phyloP scores from a whole-genome alignment of 2,113 vertebrate genomes.

The Microtus pennsylvanicus region DNA sequence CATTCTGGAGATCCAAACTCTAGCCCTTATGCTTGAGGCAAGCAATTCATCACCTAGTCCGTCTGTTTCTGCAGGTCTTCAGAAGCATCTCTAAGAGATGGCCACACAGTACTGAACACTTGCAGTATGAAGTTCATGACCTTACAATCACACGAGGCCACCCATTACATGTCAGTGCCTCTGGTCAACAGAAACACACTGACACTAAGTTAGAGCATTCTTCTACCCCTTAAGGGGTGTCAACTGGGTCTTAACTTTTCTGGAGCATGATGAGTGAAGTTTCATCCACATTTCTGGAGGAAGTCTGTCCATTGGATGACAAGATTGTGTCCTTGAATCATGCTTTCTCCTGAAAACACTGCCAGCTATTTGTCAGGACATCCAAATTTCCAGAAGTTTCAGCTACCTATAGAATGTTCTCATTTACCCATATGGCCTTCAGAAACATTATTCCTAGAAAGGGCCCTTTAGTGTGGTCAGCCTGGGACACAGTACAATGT shows the following conservation, averaged over 20 bases:
- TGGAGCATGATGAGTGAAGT: background rate
- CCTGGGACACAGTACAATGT: background rate
- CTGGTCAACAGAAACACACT: background rate
- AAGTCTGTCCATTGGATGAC: background rate
- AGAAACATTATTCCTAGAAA: background rate
- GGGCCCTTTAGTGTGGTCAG: background rate
- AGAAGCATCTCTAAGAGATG: conserved; percentile 7
- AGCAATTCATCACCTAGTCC: background rate
- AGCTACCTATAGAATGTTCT: background rate
- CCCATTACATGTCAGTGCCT: background rate
- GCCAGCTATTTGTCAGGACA: background rate
- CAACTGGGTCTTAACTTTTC: background rate
- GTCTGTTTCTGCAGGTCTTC: background rate
- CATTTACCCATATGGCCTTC: background rate
- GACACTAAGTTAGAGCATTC: background rate
- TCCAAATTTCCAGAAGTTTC: background rate
- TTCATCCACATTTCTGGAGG: background rate
- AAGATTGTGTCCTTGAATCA: background rate
- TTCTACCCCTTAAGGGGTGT: background rate
- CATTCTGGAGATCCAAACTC: background rate
- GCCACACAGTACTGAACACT: background rate
- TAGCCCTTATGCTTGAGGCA: background rate
- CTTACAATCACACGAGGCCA: background rate
- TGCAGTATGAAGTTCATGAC: background rate
- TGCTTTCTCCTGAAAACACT: background rate